Percentiles rank a stretch among this genome's conserved stretches.
Evolutionary conservation across 1,140 invertebrate genomes (phyloP).

Genomic region (Brevipalpus yothersi): DNA sequence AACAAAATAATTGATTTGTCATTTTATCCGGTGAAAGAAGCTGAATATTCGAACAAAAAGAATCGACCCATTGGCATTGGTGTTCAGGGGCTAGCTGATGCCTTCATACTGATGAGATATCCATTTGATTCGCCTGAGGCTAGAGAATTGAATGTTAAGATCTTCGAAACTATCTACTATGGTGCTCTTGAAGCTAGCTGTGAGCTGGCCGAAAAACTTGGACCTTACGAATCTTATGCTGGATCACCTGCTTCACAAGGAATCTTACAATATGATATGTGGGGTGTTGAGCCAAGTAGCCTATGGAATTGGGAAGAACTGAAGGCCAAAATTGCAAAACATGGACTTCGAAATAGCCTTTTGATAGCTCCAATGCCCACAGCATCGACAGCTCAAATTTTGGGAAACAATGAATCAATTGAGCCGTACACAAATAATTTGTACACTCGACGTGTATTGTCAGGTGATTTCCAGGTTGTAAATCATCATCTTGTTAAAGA

Average conservation of each 20-base stretch:
- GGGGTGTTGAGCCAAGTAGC: constrained; percentile 62
- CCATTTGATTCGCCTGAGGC: constrained; percentile 63
- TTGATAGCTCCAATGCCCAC: constrained; percentile 95
- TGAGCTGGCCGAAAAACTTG: constrained; percentile 64
- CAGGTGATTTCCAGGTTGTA: constrained; percentile 69
- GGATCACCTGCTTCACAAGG: constrained; percentile 83
- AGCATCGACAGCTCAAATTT: constrained; percentile 92
- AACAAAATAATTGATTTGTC: constrained; percentile 97
- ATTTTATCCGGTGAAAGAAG: constrained; percentile 76
- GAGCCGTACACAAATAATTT: constrained; percentile 97
- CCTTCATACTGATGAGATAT: constrained; percentile 78
- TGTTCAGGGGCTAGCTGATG: constrained; percentile 85
- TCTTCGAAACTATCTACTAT: constrained; percentile 96
- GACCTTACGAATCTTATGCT: constrained; percentile 69
- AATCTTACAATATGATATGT: constrained; percentile 96
- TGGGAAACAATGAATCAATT: constrained; percentile 95
- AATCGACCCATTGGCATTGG: constrained; percentile 91
- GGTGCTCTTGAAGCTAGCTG: constrained; percentile 88
- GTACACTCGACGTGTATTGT: constrained; percentile 74
- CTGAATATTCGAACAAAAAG: constrained; percentile 53
- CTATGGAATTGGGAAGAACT: constrained; percentile 70
- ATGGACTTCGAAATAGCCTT: constrained; percentile 82
- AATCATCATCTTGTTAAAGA: constrained; percentile 89
- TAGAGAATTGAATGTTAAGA: constrained; percentile 64
- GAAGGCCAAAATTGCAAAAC: constrained; percentile 58